Percentiles rank a stretch among this genome's conserved stretches.
phyloP scores from a whole-genome alignment of 2,113 vertebrate species.

The Ginglymostoma cirratum region DNA sequence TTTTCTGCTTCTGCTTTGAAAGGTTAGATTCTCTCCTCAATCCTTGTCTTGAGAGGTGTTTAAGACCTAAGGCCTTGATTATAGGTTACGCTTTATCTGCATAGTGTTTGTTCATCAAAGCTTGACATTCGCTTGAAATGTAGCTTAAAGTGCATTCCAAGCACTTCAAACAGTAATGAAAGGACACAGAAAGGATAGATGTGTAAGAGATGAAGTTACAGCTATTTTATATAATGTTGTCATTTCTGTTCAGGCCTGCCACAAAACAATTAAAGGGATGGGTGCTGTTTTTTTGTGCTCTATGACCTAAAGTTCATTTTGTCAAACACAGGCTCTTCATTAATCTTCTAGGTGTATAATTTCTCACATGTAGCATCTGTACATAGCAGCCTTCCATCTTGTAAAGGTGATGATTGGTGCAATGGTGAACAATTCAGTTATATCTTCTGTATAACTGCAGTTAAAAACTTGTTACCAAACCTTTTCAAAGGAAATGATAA shows the following conservation, averaged over 20 bases:
- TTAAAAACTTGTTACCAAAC: not conserved
- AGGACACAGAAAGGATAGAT: not conserved
- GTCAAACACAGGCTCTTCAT: not conserved
- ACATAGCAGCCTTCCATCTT: no score
- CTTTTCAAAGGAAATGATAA: not conserved
- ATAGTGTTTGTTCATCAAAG: slow-evolving; percentile 22
- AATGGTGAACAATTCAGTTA: no score
- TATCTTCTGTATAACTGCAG: not conserved
- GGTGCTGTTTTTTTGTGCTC: not conserved
- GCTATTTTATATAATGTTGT: not conserved
- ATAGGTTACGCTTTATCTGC: not conserved
- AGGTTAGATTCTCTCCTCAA: not conserved
- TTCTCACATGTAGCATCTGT: not conserved
- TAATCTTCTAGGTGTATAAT: no score
- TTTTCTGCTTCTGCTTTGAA: slow-evolving; percentile 5
- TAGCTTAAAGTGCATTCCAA: slow-evolving; percentile 29
- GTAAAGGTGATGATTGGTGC: no score
- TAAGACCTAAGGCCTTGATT: slow-evolving; percentile 13
- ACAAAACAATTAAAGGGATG: slow-evolving; percentile 16
- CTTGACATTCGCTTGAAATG: not conserved
- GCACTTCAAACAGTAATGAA: slow-evolving; percentile 9
- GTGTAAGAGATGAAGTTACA: not conserved
- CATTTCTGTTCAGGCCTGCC: not conserved
- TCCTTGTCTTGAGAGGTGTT: not conserved
- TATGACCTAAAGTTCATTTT: not conserved